Conservation (phyloP, 2,888 invertebrate genomes). For the Ramazzottius varieornatus region DNA sequence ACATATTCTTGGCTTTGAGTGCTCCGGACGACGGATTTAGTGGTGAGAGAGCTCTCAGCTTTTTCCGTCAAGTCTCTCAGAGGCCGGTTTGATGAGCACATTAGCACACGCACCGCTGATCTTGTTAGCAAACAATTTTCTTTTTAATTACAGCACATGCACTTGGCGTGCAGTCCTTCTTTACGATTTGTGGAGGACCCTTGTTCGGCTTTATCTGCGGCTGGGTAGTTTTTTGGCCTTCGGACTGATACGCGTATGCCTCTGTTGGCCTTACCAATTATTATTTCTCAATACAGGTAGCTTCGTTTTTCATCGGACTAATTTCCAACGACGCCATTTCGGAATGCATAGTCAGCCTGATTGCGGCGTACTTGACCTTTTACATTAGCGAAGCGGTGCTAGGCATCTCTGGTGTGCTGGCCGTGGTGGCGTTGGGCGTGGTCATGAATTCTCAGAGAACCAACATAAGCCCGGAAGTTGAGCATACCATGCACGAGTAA, state of each 20-base stretch:
- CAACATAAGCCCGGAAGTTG: constrained; percentile 25
- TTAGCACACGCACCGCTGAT: no score
- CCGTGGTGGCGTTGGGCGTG: constrained; percentile 25
- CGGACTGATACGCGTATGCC: no score
- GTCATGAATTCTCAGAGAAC: constrained; percentile 22
- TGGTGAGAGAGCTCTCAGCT: no score
- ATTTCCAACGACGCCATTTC: constrained; percentile 25
- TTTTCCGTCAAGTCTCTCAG: no score
- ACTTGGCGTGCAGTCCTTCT: not conserved
- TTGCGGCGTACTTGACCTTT: constrained; percentile 24
- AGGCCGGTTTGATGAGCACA: no score
- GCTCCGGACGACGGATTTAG: constrained; percentile 4
- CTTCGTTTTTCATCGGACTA: constrained; percentile 7
- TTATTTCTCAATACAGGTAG: no score
- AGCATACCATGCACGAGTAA: constrained; percentile 22
- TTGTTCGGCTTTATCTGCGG: not conserved
- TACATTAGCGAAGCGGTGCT: constrained; percentile 18
- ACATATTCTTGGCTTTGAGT: constrained; percentile 16
- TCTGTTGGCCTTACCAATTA: no score
- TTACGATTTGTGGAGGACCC: not conserved
- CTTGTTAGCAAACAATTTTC: no score
- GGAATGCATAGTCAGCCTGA: constrained; percentile 24
- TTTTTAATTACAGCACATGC: no score
- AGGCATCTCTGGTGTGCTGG: constrained; percentile 24
- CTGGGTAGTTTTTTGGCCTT: not conserved